Evolutionary conservation across 1,140 invertebrate species (phyloP).

Genomic region (Solenopsis fugax): DNA sequence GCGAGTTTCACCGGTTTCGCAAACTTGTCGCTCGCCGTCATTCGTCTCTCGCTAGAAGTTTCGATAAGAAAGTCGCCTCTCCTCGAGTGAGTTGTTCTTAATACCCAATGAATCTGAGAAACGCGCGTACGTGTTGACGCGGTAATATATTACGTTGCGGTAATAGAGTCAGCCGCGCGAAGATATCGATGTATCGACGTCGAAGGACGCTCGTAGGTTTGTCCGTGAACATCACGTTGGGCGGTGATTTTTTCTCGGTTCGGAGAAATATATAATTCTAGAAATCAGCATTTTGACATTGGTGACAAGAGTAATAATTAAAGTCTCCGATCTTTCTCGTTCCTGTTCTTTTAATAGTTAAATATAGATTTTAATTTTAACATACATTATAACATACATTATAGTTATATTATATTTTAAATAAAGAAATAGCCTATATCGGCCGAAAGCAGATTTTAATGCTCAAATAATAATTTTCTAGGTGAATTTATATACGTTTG

Average conservation of each 20-base stretch:
- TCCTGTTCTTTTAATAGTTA: neutral
- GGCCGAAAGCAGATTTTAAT: too few species aligned
- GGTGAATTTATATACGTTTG: too few species aligned
- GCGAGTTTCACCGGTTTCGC: slow-evolving; percentile 56
- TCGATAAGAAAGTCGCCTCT: slow-evolving; percentile 52
- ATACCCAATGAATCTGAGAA: slow-evolving; percentile 26
- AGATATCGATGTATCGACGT: slow-evolving; percentile 63
- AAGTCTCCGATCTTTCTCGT: neutral
- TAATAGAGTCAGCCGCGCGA: slow-evolving; percentile 15
- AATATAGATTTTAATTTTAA: neutral
- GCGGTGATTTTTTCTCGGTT: slow-evolving; percentile 61
- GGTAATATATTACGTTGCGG: slow-evolving; percentile 61
- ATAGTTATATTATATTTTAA: neutral
- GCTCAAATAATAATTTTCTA: too few species aligned
- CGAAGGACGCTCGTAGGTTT: slow-evolving; percentile 74
- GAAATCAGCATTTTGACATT: slow-evolving; percentile 26
- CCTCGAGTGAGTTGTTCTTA: slow-evolving; percentile 26
- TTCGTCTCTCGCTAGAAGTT: slow-evolving; percentile 27
- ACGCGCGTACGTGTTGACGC: slow-evolving; percentile 51
- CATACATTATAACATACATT: too few species aligned
- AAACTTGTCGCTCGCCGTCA: slow-evolving; percentile 16
- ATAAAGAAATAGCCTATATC: neutral
- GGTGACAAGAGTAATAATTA: slow-evolving; percentile 16
- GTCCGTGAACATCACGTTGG: slow-evolving; percentile 49
- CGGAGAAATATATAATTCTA: neutral